Evolutionary conservation across 1,140 invertebrate species (phyloP), one percentile per base, ranked within the genome.

Genomic region (Sarcophaga bullata): DNA sequence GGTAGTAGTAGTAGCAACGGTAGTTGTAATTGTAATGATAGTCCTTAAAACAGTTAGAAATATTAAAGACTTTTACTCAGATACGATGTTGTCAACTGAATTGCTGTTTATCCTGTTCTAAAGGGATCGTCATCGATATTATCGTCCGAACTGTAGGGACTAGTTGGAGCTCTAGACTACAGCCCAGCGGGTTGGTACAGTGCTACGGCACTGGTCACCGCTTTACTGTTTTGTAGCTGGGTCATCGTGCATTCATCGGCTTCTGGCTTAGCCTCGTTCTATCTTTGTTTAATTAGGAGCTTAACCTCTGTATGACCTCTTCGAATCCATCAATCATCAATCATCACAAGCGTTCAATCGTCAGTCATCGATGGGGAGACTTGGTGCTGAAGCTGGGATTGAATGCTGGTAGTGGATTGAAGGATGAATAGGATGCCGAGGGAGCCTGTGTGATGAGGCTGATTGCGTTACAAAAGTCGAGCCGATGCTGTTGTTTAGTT

Each of bases 191-290:
- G 81, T 85, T n/a, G 83, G 81, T 84, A n/a, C n/a, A 54, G 83
- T 84, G n/a, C 50, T 68, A 80, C 50, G 17, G 80, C 76, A 37
- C 58, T 80, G 6, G 80, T 73, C 81, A 84, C 83, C 81, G 81
- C 62, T n/a, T n/a, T 81, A 52, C 84, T 83, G 82, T 80, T 82
- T 84, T 84, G n/a, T n/a, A 62, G 86, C 82, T 85, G 86, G 86
- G 87, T 89, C 87, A 89, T 89, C 87, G n/a, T 89, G 80, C 73
- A 19, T 48, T 86, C 82, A 49, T 81, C 78, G 15, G 84, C 82
- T 58, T 76, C 68, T 10, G 84, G 75, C 49, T 82, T 73, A n/a
- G 84, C 78, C 37, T 37, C 25, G 25, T 37, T 37, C n/a, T 37
- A 37, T 37, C 25, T 37, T n/a, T 37, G 76, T 46, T 37, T 2